phyloP scores from a whole-genome alignment of 2,113 vertebrate genomes.

The Pithys albifrons region DNA sequence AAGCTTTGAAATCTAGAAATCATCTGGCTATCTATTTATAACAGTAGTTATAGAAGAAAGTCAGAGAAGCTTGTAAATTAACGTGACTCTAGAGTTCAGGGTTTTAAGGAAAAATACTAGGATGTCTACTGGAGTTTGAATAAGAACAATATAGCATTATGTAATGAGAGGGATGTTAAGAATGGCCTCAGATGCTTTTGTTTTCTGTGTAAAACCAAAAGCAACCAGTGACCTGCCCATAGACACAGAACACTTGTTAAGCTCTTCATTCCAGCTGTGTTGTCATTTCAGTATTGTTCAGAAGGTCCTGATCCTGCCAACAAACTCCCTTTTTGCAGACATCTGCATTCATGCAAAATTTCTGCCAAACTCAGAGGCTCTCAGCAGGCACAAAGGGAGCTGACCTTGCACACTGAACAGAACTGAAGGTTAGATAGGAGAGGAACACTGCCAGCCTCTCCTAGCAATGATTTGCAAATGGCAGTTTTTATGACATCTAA shows the following conservation, averaged over 20 bases:
- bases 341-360: neutral
- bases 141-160: neutral
- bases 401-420: neutral
- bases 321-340: neutral
- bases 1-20: neutral
- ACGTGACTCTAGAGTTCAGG: neutral
- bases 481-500: neutral
- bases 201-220: neutral
- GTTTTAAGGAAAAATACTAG: neutral
- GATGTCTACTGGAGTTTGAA: neutral
- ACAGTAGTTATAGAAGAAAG: neutral
- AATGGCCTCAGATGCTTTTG: neutral
- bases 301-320: neutral
- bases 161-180: neutral
- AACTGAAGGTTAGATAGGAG: neutral
- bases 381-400: neutral
- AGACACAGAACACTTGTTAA: neutral
- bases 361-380: neutral
- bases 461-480: neutral
- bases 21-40: neutral
- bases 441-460: neutral
- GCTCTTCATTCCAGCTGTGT: neutral
- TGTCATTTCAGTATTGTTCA: neutral
- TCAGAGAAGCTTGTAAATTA: neutral
- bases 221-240: accelerated